phyloP scores from a whole-genome alignment of 2,888 invertebrate genomes.

The Drosophila tanythrix region DNA sequence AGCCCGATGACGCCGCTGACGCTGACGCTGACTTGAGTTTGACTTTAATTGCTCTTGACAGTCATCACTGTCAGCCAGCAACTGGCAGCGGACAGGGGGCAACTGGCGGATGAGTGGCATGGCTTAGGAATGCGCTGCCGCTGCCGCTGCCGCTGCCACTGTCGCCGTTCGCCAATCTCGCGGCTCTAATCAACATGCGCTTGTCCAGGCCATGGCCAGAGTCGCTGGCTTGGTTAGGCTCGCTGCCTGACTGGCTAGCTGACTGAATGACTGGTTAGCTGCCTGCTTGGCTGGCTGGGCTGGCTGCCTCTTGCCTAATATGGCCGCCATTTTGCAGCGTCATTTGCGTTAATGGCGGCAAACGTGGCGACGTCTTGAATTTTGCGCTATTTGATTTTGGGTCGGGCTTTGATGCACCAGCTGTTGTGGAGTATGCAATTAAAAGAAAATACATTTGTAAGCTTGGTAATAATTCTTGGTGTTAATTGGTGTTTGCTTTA shows the following conservation, averaged over 20 bases:
- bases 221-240: slow-evolving; percentile 46
- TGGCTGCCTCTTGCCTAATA: slow-evolving; percentile 69
- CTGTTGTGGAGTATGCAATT: slow-evolving; percentile 53
- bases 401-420: slow-evolving; percentile 13
- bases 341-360: slow-evolving; percentile 79
- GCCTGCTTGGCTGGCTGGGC: slow-evolving; percentile 42
- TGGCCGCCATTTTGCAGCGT: slow-evolving; percentile 77
- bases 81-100: background rate
- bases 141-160: slow-evolving; percentile 11
- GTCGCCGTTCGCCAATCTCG: slow-evolving; percentile 72
- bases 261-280: slow-evolving; percentile 33
- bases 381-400: slow-evolving; percentile 46
- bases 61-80: slow-evolving; percentile 77
- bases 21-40: slow-evolving; percentile 73
- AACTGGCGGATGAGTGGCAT: slow-evolving; percentile 38
- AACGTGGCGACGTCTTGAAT: slow-evolving; percentile 35
- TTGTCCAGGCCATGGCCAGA: slow-evolving; percentile 66
- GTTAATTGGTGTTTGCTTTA: background rate
- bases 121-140: slow-evolving; percentile 47
- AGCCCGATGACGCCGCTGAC: slow-evolving; percentile 55
- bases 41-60: slow-evolving; percentile 84
- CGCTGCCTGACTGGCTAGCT: slow-evolving; percentile 38
- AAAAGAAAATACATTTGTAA: slow-evolving; percentile 46
- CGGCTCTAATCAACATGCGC: slow-evolving; percentile 78
- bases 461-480: background rate